Conservation (phyloP, 2,888 invertebrate species). For the Leptinotarsa rubiginosa region DNA sequence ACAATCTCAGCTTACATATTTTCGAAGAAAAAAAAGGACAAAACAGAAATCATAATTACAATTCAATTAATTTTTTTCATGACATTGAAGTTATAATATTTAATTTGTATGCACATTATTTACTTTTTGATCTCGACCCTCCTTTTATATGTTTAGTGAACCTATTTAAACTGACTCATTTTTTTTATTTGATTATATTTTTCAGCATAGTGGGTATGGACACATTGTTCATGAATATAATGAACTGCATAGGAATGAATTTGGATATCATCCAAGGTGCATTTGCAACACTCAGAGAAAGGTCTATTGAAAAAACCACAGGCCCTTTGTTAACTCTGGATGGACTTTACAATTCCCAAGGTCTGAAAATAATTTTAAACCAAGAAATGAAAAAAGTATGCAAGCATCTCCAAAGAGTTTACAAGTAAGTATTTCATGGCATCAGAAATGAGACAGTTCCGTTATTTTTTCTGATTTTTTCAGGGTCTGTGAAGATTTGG, state of each 20-base stretch:
- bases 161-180: neutral
- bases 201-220: slow-evolving; percentile 60
- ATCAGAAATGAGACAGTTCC: neutral
- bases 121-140: too few species aligned
- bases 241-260: slow-evolving; percentile 60
- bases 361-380: slow-evolving; percentile 49
- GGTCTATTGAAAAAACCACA: slow-evolving; percentile 43
- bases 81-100: too few species aligned
- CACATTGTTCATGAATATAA: slow-evolving; percentile 60
- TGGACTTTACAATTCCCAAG: slow-evolving; percentile 35
- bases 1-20: too few species aligned
- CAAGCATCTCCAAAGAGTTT: slow-evolving; percentile 58
- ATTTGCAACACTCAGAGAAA: slow-evolving; percentile 53
- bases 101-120: too few species aligned
- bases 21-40: too few species aligned
- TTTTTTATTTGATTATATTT: neutral
- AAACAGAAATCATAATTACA: too few species aligned
- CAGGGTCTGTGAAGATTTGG: slow-evolving; percentile 57
- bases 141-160: too few species aligned
- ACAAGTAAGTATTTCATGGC: slow-evolving; percentile 49
- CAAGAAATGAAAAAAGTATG: slow-evolving; percentile 57
- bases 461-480: slow-evolving; percentile 38
- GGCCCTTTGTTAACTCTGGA: slow-evolving; percentile 23
- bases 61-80: too few species aligned
- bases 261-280: slow-evolving; percentile 60